A percentile compares a stretch with the other conserved stretches of the same genome.
Conservation (phyloP, 2,113 vertebrate species). For the Corvus moneduloides region DNA sequence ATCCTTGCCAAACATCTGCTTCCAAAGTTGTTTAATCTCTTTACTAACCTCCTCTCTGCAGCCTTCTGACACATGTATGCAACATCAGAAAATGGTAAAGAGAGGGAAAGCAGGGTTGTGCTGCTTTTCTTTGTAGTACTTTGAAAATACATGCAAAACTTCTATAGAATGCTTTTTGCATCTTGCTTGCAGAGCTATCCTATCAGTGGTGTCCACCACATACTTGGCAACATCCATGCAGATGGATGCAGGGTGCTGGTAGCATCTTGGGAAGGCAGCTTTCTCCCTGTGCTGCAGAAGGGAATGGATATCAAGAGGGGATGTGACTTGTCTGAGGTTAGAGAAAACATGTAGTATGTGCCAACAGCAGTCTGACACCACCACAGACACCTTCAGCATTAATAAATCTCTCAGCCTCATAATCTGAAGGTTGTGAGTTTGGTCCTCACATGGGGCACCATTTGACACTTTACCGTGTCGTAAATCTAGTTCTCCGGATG, state of each 20-base stretch:
- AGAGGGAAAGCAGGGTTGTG: neutral
- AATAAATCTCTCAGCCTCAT: neutral
- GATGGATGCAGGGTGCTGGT: neutral
- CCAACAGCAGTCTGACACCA: neutral
- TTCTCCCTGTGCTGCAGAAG: neutral
- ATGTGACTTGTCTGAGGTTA: neutral
- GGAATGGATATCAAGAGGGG: neutral
- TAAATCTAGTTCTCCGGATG: no score
- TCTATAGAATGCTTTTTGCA: neutral
- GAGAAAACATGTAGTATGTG: neutral
- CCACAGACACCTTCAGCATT: neutral
- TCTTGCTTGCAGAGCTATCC: neutral
- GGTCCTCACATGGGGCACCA: no score
- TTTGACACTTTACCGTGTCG: no score
- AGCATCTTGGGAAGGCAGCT: neutral
- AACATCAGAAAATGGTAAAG: neutral
- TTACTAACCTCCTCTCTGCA: neutral
- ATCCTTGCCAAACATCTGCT: neutral
- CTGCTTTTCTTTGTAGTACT: neutral
- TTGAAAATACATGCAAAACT: neutral
- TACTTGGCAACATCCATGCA: neutral
- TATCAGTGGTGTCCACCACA: neutral
- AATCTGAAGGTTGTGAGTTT: no score
- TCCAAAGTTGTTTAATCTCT: neutral
- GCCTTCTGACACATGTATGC: neutral